Base-by-base conservation (phyloP, 2,888 invertebrate species). In the Dasypolia templi region DNA sequence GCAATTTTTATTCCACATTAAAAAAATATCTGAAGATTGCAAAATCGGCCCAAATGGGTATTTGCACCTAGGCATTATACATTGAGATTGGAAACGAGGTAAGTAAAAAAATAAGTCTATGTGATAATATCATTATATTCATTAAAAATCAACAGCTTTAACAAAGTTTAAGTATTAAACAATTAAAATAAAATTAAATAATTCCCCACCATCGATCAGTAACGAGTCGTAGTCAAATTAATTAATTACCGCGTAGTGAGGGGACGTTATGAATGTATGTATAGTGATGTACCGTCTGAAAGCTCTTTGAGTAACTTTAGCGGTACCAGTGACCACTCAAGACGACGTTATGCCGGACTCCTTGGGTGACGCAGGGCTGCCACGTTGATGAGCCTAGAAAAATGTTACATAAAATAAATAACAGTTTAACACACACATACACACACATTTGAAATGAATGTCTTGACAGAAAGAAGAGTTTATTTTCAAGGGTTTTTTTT, bases 281-380 rank as follows among this genome's bases (percentile, higher is more conserved):
- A 51, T 72, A 74, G 73, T 75, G 78, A 74, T 72, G 79, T 77
- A 35, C 59, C 29, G 77, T 75, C 78, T 81, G 72, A 82, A 72
- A 84, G 90, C 93, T 93, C 92, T 93, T 93, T 89, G 91, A 90
- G 89, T 87, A 87, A 93, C 92, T 92, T 94, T 93, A 92, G 92
- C 84, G 90, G 87, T 79, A 26, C 73, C 79, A 49, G 89, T 89
- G 91, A 87, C 93, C 93, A 95, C 94, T 95, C 91, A 94, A 94
- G 94, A 95, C 90, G 91, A 88, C 86, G 88, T 80, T 88, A 87
- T 90, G 87, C 72, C 86, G 85, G 83, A 86, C 92, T 91, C 90
- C 93, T 93, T 93, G 84, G 74, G 69, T 67, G 29, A 61, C 9
- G 3, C 80, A 94, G 94, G 94, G 94, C 56, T 94, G 91, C 14